phyloP scores from a whole-genome alignment of 92 coral and sea anemone genomes.

The Porites divaricata region DNA sequence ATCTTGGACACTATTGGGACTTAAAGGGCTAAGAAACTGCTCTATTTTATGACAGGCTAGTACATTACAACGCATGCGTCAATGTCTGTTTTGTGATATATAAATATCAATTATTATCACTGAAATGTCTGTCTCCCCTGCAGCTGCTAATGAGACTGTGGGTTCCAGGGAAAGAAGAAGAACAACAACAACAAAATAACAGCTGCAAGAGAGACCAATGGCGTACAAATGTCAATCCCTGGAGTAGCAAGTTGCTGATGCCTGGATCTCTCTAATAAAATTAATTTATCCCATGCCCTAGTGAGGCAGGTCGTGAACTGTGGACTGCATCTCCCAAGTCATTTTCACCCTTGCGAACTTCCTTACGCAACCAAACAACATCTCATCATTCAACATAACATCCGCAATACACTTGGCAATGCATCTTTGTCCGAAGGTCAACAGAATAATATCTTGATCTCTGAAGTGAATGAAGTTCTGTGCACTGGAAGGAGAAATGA shows the following conservation, averaged over 20 bases:
- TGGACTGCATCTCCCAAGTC: neutral
- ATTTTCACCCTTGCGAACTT: neutral
- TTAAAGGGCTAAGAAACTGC: neutral
- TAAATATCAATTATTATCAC: conserved; percentile 9
- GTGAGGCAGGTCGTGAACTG: neutral
- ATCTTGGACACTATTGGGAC: too few species aligned
- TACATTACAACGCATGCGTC: neutral
- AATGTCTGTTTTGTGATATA: neutral
- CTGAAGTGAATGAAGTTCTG: neutral
- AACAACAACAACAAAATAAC: neutral
- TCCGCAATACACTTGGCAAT: neutral
- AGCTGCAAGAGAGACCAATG: neutral
- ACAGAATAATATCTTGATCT: neutral
- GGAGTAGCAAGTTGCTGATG: neutral
- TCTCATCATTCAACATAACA: neutral
- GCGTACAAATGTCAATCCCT: neutral
- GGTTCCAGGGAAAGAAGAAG: neutral
- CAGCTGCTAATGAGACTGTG: neutral
- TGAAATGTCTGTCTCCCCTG: neutral
- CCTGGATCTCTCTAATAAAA: neutral
- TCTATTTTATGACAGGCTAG: neutral
- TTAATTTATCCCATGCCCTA: neutral
- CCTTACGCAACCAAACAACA: neutral
- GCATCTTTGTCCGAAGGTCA: neutral
- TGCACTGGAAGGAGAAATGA: neutral